phyloP scores from a whole-genome alignment of 2,888 invertebrate species.

The Hofmannophila pseudospretella region DNA sequence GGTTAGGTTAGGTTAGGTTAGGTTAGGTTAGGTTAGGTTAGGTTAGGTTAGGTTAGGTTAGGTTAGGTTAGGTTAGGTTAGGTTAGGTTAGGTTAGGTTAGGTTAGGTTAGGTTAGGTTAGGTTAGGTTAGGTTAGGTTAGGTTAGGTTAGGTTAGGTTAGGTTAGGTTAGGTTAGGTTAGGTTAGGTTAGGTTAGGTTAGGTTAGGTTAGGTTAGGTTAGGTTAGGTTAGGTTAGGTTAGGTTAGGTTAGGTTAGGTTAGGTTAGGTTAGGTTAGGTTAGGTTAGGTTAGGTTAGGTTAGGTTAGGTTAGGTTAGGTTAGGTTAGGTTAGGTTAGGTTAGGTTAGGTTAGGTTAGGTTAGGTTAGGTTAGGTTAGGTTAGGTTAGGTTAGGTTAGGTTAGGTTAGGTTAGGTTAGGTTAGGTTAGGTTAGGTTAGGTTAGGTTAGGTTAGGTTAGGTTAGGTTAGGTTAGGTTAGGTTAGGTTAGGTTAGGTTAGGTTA shows the following conservation, averaged over 20 bases:
- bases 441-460: slow-evolving; percentile 23
- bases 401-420: slow-evolving; percentile 21
- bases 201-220: slow-evolving; percentile 21
- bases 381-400: slow-evolving; percentile 20
- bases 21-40: slow-evolving; percentile 21
- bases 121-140: slow-evolving; percentile 18
- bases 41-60: slow-evolving; percentile 22
- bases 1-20: slow-evolving; percentile 21
- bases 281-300: slow-evolving; percentile 19
- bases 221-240: slow-evolving; percentile 18
- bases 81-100: slow-evolving; percentile 17
- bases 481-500: slow-evolving; percentile 14
- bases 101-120: slow-evolving; percentile 17
- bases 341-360: slow-evolving; percentile 20
- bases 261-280: slow-evolving; percentile 17
- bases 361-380: slow-evolving; percentile 20
- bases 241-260: slow-evolving; percentile 15
- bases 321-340: slow-evolving; percentile 20
- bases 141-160: slow-evolving; percentile 20
- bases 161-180: slow-evolving; percentile 22
- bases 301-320: slow-evolving; percentile 18
- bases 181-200: slow-evolving; percentile 20
- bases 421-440: slow-evolving; percentile 23
- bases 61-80: slow-evolving; percentile 19
- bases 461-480: slow-evolving; percentile 18